phyloP scores from a whole-genome alignment of 2,888 invertebrate species.

The Meiosimyza platycephala region DNA sequence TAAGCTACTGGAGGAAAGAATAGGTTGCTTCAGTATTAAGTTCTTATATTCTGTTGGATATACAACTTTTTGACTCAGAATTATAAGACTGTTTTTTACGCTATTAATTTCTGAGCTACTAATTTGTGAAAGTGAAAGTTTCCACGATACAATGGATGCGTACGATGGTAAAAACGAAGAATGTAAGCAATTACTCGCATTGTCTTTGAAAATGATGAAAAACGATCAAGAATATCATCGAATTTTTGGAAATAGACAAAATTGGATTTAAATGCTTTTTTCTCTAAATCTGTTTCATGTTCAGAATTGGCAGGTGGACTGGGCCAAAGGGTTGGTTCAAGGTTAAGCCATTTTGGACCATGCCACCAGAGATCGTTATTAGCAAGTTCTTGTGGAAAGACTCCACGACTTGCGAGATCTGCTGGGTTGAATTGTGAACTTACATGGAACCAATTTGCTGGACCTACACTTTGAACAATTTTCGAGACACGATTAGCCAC shows the following conservation, averaged over 20 bases:
- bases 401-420: background rate
- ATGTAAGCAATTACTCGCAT: conserved; percentile 27
- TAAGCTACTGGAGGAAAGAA: conserved; percentile 17
- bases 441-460: background rate
- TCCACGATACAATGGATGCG: background rate
- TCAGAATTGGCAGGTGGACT: background rate
- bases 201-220: conserved; percentile 20
- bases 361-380: background rate
- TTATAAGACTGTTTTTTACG: background rate
- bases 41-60: conserved; percentile 33
- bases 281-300: background rate
- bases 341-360: conserved; percentile 8
- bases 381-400: background rate
- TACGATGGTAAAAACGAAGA: conserved; percentile 27
- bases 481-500: conserved; percentile 24
- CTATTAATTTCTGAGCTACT: background rate
- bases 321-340: background rate
- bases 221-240: conserved; percentile 10
- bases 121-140: background rate
- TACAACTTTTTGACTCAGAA: background rate
- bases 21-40: conserved; percentile 16
- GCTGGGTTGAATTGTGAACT: background rate
- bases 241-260: background rate
- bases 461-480: conserved; percentile 1
- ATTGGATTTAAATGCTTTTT: background rate